Evolutionary conservation across 2,797 vertebrate species (phyloP).

Genomic region (Pitangus sulphuratus): DNA sequence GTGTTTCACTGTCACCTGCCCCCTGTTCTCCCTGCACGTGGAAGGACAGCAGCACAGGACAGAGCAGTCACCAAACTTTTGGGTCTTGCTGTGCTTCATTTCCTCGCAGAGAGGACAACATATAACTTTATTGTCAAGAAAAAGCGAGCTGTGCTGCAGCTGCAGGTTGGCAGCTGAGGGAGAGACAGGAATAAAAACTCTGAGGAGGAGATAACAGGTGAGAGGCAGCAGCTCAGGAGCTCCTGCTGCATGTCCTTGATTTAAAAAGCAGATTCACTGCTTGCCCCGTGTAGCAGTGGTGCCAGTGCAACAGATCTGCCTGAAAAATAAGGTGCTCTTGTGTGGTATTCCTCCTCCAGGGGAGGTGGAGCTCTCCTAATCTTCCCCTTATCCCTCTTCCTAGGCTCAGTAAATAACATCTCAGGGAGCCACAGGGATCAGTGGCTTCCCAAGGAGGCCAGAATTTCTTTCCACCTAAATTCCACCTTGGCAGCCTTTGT

Average conservation of each 20-base stretch:
- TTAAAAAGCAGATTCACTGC: background rate
- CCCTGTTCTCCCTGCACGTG: background rate
- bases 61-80: background rate
- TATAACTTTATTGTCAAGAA: background rate
- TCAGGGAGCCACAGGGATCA: slow-evolving; percentile 62
- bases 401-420: slow-evolving; percentile 4
- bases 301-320: background rate
- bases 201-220: background rate
- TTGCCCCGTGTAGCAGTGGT: background rate
- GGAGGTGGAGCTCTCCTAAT: background rate
- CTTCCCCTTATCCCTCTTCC: slow-evolving; percentile 11
- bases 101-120: background rate
- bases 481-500: background rate
- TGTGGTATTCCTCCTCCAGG: background rate
- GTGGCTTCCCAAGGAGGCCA: slow-evolving; percentile 72
- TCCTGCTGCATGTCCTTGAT: background rate
- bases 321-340: background rate
- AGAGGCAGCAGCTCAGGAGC: background rate
- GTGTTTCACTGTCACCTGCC: background rate
- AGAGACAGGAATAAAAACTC: background rate
- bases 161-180: background rate
- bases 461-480: background rate
- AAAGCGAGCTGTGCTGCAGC: background rate
- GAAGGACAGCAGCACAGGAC: background rate
- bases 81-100: background rate